Percentiles rank a stretch among this genome's conserved stretches.
These are phyloP conservation scores for Gallinago nigripennis DNA, from an alignment of 2,797 vertebrate genomes.

Conservation along the genomic window DNA sequence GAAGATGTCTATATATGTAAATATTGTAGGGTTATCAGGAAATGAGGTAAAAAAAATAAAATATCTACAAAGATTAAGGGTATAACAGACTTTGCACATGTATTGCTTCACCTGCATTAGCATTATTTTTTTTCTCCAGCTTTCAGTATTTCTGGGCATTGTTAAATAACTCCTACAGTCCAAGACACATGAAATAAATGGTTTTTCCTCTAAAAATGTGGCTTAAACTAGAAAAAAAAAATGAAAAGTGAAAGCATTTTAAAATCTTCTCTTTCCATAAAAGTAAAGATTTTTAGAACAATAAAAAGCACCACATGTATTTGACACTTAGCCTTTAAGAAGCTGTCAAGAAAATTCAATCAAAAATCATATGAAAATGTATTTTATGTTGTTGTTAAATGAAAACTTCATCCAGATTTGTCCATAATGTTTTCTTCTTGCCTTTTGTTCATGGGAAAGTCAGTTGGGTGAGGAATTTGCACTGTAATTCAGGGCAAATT, in stretches of 20 bases:
- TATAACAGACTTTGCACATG: neutral
- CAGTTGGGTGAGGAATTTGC: neutral
- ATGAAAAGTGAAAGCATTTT: neutral
- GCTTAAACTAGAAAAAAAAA: neutral
- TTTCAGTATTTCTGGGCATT: neutral
- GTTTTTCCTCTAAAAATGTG: neutral
- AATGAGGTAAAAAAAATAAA: neutral
- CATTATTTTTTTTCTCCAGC: neutral
- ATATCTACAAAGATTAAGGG: neutral
- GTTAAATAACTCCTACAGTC: neutral
- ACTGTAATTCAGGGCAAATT: neutral
- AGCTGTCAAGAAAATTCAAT: neutral
- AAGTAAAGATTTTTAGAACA: neutral
- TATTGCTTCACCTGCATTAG: neutral
- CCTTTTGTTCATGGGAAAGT: neutral
- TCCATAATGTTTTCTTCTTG: neutral
- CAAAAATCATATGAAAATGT: neutral
- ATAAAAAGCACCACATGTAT: neutral
- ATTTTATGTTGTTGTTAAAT: neutral
- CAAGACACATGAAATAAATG: neutral
- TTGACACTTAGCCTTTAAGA: accelerated
- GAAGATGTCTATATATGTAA: neutral
- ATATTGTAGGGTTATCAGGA: neutral
- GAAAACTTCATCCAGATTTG: neutral
- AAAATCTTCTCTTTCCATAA: neutral